These are phyloP conservation scores for Lamellibrachia columna DNA, from an alignment of 2,888 invertebrate genomes.

Conservation along the genomic window DNA sequence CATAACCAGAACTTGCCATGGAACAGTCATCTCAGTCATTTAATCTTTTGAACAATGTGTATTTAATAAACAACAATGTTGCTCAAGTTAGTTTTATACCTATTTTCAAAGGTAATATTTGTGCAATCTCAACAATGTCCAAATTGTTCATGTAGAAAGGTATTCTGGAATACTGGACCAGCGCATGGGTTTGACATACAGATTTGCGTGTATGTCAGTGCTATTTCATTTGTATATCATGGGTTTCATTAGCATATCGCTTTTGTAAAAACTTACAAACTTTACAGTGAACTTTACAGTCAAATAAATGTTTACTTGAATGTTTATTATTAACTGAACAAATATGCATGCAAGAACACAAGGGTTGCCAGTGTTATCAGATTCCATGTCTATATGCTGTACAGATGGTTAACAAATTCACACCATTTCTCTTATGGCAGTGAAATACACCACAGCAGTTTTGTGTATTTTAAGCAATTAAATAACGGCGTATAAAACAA, in stretches of 20 bases:
- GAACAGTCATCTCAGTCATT: background rate
- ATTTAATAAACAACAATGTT: background rate
- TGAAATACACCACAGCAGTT: background rate
- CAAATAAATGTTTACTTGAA: no score
- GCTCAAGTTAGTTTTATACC: background rate
- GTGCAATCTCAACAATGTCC: background rate
- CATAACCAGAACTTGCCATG: background rate
- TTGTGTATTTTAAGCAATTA: background rate
- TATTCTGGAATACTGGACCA: background rate
- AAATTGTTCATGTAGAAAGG: background rate
- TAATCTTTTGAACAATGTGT: background rate
- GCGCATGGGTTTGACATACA: background rate
- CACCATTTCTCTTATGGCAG: background rate
- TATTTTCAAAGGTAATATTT: background rate
- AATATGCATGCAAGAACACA: no score
- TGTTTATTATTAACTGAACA: no score
- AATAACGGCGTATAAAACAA: no score
- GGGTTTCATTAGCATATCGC: background rate
- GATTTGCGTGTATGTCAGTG: background rate
- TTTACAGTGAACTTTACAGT: no score
- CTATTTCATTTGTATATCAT: background rate
- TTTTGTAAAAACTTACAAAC: no score
- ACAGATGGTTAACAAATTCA: background rate
- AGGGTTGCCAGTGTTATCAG: no score
- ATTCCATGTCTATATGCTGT: background rate